Evolutionary conservation across 2,797 vertebrate species (phyloP).

Genomic region (Ficedula albicollis): DNA sequence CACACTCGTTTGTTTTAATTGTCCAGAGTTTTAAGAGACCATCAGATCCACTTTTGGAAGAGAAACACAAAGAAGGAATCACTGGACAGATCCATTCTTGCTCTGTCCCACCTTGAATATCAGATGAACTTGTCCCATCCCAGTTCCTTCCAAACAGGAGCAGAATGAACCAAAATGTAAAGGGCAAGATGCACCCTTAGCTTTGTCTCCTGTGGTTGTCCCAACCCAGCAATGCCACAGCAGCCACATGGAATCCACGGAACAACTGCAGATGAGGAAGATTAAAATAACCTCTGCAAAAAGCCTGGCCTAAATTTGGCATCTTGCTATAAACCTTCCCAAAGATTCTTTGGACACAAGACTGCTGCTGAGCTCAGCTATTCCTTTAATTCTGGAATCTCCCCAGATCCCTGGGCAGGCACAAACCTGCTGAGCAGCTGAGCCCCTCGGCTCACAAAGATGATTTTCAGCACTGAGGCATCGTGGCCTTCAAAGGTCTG

Average conservation of each 20-base stretch:
- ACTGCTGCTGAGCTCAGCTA: background rate
- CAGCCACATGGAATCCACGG: background rate
- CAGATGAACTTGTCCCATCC: background rate
- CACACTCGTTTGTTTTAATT: slow-evolving; percentile 94
- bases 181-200: background rate
- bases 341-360: background rate
- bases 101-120: background rate
- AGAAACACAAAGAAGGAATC: background rate
- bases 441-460: slow-evolving; percentile 91
- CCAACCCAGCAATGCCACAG: background rate
- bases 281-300: background rate
- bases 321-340: background rate
- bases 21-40: slow-evolving; percentile 97
- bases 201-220: fast-evolving
- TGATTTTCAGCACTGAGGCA: slow-evolving; percentile 91
- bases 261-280: background rate
- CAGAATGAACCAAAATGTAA: background rate
- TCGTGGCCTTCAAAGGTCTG: slow-evolving; percentile 98
- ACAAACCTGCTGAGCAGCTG: slow-evolving; percentile 91
- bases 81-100: background rate
- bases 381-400: background rate
- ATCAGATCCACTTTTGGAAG: slow-evolving; percentile 85
- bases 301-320: background rate
- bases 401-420: background rate
- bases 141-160: background rate